A percentile compares a stretch with the other conserved stretches of the same genome.
Conservation (phyloP, 2,797 vertebrate genomes). For the Muscicapa striata region DNA sequence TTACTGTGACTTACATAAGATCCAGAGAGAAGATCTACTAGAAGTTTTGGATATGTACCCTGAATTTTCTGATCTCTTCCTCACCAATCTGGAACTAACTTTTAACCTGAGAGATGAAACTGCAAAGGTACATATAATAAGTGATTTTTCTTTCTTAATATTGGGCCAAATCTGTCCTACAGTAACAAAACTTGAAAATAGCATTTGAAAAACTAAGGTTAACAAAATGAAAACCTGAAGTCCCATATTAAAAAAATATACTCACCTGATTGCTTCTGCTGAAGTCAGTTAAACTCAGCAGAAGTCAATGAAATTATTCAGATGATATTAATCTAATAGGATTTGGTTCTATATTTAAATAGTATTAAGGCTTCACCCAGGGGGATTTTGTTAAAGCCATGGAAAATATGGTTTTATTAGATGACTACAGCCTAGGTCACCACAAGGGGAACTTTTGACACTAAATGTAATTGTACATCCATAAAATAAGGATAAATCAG, state of each 20-base stretch:
- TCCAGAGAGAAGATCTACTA: slow-evolving; percentile 93
- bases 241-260: background rate
- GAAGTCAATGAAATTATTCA: slow-evolving; percentile 22
- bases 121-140: slow-evolving; percentile 79
- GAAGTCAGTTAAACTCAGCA: background rate
- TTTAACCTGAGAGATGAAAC: slow-evolving; percentile 95
- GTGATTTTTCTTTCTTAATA: background rate
- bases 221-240: slow-evolving; percentile 14
- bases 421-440: slow-evolving; percentile 7
- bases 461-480: background rate
- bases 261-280: background rate
- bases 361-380: slow-evolving; percentile 14
- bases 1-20: slow-evolving; percentile 97
- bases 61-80: slow-evolving; percentile 95
- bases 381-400: background rate
- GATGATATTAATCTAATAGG: slow-evolving; percentile 25
- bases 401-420: background rate
- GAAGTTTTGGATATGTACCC: slow-evolving; percentile 99
- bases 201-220: background rate
- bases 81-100: slow-evolving; percentile 95
- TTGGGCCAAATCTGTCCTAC: background rate
- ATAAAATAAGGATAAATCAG: slow-evolving; percentile 15
- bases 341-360: slow-evolving; percentile 56
- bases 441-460: slow-evolving; percentile 24
- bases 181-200: background rate